These are phyloP conservation scores for Chymomyza procnemis DNA, from an alignment of 2,888 invertebrate species.

Conservation along the genomic window DNA sequence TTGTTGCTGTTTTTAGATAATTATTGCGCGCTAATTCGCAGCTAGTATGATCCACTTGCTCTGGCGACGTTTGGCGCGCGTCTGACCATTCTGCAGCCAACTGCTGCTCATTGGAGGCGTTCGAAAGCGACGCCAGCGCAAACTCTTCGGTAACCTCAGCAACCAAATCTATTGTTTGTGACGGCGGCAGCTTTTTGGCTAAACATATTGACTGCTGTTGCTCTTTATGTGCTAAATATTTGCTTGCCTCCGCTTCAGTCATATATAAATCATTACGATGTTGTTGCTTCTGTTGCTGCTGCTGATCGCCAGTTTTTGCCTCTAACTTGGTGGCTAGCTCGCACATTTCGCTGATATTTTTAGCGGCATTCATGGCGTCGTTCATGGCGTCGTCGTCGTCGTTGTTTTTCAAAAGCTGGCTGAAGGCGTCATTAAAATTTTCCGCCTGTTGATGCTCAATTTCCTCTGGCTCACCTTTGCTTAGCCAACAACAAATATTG, in stretches of 20 bases:
- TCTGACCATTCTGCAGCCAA: slow-evolving; percentile 60
- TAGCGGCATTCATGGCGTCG: slow-evolving; percentile 66
- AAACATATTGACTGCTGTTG: slow-evolving; percentile 61
- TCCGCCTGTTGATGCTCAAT: slow-evolving; percentile 68
- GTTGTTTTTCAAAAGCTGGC: slow-evolving; percentile 32
- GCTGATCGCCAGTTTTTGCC: slow-evolving; percentile 12
- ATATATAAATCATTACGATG: slow-evolving; percentile 66
- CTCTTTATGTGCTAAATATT: slow-evolving; percentile 30
- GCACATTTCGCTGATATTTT: slow-evolving; percentile 66
- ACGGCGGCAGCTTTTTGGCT: slow-evolving; percentile 46
- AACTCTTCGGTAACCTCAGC: slow-evolving; percentile 25
- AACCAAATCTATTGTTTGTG: slow-evolving; percentile 43
- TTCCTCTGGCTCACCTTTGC: slow-evolving; percentile 56
- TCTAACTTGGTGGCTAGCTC: slow-evolving; percentile 65
- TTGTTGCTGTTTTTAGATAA: slow-evolving; percentile 29
- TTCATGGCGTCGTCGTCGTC: slow-evolving; percentile 15
- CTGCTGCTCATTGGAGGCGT: slow-evolving; percentile 30
- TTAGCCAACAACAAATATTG: slow-evolving; percentile 29
- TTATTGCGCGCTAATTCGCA: slow-evolving; percentile 26
- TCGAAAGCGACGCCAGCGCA: slow-evolving; percentile 26
- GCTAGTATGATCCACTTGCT: slow-evolving; percentile 65
- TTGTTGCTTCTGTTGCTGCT: slow-evolving; percentile 30
- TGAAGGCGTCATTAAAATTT: slow-evolving; percentile 71
- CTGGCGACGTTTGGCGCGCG: slow-evolving; percentile 74
- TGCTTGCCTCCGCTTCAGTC: slow-evolving; percentile 51